Evolutionary conservation across 2,888 invertebrate species (phyloP).

Genomic region (Nematopogon swammerdamellus): DNA sequence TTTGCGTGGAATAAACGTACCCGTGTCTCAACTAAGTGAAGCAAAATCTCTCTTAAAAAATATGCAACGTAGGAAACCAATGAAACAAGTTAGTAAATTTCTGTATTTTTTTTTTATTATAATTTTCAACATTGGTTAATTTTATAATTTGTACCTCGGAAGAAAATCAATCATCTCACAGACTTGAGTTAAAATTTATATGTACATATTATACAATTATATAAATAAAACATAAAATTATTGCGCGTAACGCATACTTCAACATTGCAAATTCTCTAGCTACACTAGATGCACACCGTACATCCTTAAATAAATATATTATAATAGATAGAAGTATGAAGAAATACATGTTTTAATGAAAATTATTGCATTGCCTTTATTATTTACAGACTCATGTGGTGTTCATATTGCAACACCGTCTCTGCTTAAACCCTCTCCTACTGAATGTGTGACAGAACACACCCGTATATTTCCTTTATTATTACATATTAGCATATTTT

Average conservation of each 20-base stretch:
- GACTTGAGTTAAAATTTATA: slow-evolving; percentile 46
- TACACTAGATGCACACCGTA: slow-evolving; percentile 47
- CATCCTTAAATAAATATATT: too few species aligned
- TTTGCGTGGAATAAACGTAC: slow-evolving; percentile 96
- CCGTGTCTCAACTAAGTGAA: slow-evolving; percentile 93
- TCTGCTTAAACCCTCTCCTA: too few species aligned
- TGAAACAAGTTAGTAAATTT: slow-evolving; percentile 12
- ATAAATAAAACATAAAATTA: slow-evolving; percentile 17
- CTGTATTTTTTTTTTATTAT: slow-evolving; percentile 52
- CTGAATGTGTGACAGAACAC: too few species aligned
- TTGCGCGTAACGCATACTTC: slow-evolving; percentile 29
- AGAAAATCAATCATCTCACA: slow-evolving; percentile 52
- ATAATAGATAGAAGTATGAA: slow-evolving; percentile 1
- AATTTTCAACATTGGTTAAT: slow-evolving; percentile 54
- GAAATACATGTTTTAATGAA: slow-evolving; percentile 18
- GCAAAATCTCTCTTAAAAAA: slow-evolving; percentile 7
- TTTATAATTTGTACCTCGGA: slow-evolving; percentile 54
- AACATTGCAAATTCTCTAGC: slow-evolving; percentile 42
- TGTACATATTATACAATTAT: slow-evolving; percentile 51
- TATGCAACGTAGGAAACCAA: neutral
- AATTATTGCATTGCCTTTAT: slow-evolving; percentile 44
- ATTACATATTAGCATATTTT: too few species aligned
- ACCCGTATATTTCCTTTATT: too few species aligned
- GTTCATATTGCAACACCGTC: too few species aligned
- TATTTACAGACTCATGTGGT: too few species aligned